These are phyloP conservation scores for Heteractis magnifica DNA, from an alignment of 92 coral and sea anemone species.

Conservation along the genomic window DNA sequence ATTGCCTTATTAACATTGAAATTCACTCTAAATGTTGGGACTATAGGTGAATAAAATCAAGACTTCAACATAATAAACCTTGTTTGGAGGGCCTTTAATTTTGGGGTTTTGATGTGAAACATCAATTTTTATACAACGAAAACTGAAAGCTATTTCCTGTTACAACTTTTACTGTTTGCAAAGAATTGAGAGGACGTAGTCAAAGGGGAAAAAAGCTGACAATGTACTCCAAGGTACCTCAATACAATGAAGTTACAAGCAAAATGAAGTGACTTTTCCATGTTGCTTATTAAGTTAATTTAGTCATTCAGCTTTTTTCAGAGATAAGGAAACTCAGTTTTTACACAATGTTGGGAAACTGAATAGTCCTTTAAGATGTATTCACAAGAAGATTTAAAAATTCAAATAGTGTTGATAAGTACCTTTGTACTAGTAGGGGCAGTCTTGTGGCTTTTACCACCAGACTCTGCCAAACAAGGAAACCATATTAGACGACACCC, in stretches of 20 bases:
- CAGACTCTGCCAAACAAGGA: constrained; percentile 95
- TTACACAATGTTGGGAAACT: too few species aligned
- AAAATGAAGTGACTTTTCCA: background rate
- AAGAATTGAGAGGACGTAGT: background rate
- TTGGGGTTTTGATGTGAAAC: too few species aligned
- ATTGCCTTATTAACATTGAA: too few species aligned
- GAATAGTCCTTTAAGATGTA: too few species aligned
- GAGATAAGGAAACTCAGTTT: background rate
- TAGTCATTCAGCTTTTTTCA: background rate
- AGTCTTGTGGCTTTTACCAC: constrained; percentile 89
- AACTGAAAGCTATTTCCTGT: background rate
- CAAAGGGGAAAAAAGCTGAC: background rate
- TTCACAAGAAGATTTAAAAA: background rate
- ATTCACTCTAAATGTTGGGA: too few species aligned
- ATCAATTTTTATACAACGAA: background rate
- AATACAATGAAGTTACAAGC: background rate
- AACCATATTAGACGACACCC: constrained; percentile 78
- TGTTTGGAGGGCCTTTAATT: too few species aligned
- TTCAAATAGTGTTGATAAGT: constrained; percentile 27
- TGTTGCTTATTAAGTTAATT: background rate
- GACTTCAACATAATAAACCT: too few species aligned
- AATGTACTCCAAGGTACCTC: background rate
- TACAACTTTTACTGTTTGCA: background rate
- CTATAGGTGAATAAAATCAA: too few species aligned
- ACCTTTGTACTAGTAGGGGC: constrained; percentile 73